Evolutionary conservation across 37 sponge, comb jelly and placozoan species (phyloP).

Genomic region (Oopsacas minuta): DNA sequence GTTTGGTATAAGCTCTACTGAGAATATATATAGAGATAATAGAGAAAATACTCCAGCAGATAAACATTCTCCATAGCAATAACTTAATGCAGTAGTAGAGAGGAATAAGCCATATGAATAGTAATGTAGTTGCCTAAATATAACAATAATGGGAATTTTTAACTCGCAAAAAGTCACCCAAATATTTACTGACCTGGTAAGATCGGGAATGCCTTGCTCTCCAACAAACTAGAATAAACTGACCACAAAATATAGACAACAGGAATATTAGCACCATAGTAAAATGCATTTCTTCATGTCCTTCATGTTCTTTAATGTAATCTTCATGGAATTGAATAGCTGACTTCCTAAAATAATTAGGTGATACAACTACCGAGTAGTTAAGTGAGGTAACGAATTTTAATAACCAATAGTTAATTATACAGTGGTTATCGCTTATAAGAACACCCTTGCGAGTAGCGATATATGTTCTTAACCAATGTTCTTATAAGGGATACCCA

Average conservation of each 20-base stretch:
- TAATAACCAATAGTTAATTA: too few relatives aligned
- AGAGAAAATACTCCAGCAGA: constrained; percentile 73
- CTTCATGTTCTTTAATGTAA: constrained; percentile 46
- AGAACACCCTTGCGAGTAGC: too few relatives aligned
- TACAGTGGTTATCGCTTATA: too few relatives aligned
- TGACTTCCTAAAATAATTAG: neutral
- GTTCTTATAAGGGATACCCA: too few relatives aligned
- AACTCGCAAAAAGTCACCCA: neutral
- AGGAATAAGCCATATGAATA: constrained; percentile 85
- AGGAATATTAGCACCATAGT: constrained; percentile 90
- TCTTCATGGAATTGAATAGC: neutral
- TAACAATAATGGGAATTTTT: neutral
- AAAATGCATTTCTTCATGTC: constrained; percentile 94
- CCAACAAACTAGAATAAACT: constrained; percentile 77
- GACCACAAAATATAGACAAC: constrained; percentile 57
- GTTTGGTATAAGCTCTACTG: constrained; percentile 57
- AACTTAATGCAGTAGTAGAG: constrained; percentile 24
- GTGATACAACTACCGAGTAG: too few relatives aligned
- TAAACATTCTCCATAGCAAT: constrained; percentile 64
- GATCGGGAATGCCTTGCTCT: constrained; percentile 52
- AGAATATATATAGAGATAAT: constrained; percentile 51
- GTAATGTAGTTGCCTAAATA: constrained; percentile 48
- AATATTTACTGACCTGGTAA: constrained; percentile 33
- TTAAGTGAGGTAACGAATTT: too few relatives aligned
- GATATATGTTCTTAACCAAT: too few relatives aligned